These are phyloP conservation scores for Crocallis elinguaria DNA, from an alignment of 2,888 invertebrate genomes.

Conservation along the genomic window DNA sequence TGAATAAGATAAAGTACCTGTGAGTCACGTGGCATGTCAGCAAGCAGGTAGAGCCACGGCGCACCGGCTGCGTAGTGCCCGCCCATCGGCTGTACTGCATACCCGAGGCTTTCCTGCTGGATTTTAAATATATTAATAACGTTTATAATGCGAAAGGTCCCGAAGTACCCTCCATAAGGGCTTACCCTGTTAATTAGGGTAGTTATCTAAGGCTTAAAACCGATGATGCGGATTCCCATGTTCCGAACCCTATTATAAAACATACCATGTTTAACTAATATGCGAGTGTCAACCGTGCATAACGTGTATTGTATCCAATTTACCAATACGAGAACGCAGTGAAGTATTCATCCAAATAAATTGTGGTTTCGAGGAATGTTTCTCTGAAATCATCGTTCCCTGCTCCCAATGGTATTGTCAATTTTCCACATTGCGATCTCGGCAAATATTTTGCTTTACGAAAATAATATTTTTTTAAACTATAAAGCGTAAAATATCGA, in stretches of 20 bases:
- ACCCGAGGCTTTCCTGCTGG: slow-evolving; percentile 67
- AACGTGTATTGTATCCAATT: slow-evolving; percentile 22
- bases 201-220: slow-evolving; percentile 31
- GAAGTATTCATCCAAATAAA: slow-evolving; percentile 31
- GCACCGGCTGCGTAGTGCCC: slow-evolving; percentile 75
- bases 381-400: slow-evolving; percentile 39
- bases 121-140: slow-evolving; percentile 26
- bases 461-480: slow-evolving; percentile 38
- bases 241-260: slow-evolving; percentile 20
- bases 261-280: slow-evolving; percentile 13
- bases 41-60: slow-evolving; percentile 73
- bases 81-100: slow-evolving; percentile 79
- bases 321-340: slow-evolving; percentile 17
- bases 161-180: slow-evolving; percentile 23
- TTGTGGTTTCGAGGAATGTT: slow-evolving; percentile 30
- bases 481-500: slow-evolving; percentile 27
- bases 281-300: slow-evolving; percentile 2
- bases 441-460: slow-evolving; percentile 35
- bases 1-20: slow-evolving; percentile 58
- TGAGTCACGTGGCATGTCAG: slow-evolving; percentile 71
- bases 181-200: slow-evolving; percentile 29
- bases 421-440: slow-evolving; percentile 53
- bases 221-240: slow-evolving; percentile 15
- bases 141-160: slow-evolving; percentile 20
- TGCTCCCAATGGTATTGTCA: slow-evolving; percentile 41